Evolutionary conservation across 2,797 vertebrate species (phyloP), one percentile per base, ranked within the genome.

Genomic region (Eleutherodactylus coqui): DNA sequence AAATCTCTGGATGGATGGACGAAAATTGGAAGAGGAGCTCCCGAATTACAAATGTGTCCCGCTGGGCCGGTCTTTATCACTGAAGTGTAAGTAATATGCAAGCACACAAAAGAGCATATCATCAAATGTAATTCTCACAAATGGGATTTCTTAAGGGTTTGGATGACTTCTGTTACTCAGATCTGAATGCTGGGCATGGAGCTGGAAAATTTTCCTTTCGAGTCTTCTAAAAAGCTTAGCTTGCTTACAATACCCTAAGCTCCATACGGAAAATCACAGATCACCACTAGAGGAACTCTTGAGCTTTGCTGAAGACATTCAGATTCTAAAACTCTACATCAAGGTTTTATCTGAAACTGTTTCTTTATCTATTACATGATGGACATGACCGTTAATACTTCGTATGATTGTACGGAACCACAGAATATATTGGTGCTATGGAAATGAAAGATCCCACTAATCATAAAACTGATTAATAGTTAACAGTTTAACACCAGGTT

Each of bases 261-360:
- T 21, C 17, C 21, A 10, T 69, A 36, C 17, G 24, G 64, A 41
- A 38, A 69, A 73, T 43, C 3, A 5, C 38, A 70, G 8, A 24
- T 27, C 3, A 72, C 69, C 69, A 72, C 69, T 72, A 72, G 38
- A 72, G 69, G 69, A 45, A 45, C 41, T 43, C 69, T n/a, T 14
- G 24, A 72, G 69, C 38, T 72, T 43, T 43, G 1, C 69, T 14
- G 69, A 72, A n/a, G 27, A 5, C 24, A 45, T 14, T 21, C 41
- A 69, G 19, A 36, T 21, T 69, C 9, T 41, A 70, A 38, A 5
- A 70, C 41, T 10, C 45, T 2, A 73, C 41, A 5, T 45, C 69
- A 45, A 45, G 13, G 5, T 27, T 11, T 10, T 43, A 38, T 43
- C 69, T 70, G 1, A 27, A 32, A 14, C 17, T 4, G 8, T 38